Evolutionary conservation across 2,113 vertebrate species (phyloP), one percentile per base, ranked within the genome.

Genomic region (Microcebus murinus): DNA sequence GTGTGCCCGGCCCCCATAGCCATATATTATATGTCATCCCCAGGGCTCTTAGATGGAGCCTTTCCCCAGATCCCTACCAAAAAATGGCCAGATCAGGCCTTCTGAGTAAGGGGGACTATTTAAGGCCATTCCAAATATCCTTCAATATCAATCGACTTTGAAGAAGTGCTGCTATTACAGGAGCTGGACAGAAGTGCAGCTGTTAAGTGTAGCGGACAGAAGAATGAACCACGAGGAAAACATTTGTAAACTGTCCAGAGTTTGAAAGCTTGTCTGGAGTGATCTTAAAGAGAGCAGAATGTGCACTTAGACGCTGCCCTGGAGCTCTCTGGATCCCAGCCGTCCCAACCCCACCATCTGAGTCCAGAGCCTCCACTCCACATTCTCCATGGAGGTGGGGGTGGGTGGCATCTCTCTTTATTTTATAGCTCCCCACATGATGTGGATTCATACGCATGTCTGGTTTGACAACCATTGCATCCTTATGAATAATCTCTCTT

Each of bases 121-220:
- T 95, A 81, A 55, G 57, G 55, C 48, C 86, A 76, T 93, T 95
- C 87, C 57, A 85, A 36, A 95, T 94, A 57, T 91, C 31, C 89
- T 93, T 91, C 65, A 45, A 34, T 67, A 57, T 70, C 93, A 89
- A 71, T 3, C n/a, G 79, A 87, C 95, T 97, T 97, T 94, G 93
- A 97, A 89, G 77, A 76, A 97, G 39, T 74, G n/a, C 9, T 11
- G 31, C 77, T 83, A 86, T 94, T 92, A 97, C 74, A 91, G 20
- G 42, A 61, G 31, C 61, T 8, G 23, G 95, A 68, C 45, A 27
- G 39, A 85, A 87, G 71, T 77, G 55, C 13, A 48, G 61, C 88
- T 76, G 52, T 63, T 79, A 55, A 83, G 81, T 85, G 8, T n/a
- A 31, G 39, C 10, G 9, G 52, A 80, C 57, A 81, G 73, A 94